Percentiles rank a stretch among this genome's conserved stretches.
Conservation (phyloP, 2,888 invertebrate genomes). For the Drosophila histrio region DNA sequence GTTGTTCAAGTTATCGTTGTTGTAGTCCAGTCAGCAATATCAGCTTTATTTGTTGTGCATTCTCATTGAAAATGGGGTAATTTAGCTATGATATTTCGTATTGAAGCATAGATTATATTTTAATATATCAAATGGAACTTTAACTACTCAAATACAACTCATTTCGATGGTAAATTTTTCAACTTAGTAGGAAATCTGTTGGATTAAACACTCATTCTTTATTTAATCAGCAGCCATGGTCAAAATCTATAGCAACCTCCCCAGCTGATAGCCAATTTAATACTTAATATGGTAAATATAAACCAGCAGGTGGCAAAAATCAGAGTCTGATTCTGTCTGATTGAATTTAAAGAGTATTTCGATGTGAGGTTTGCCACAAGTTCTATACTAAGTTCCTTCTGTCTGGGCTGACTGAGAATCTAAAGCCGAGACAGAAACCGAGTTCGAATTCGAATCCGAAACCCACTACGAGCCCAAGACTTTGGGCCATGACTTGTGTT, state of each 20-base stretch:
- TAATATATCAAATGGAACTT: neutral
- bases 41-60: slow-evolving; percentile 15
- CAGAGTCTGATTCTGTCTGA: neutral
- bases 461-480: slow-evolving; percentile 15
- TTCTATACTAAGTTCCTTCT: neutral
- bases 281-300: too few species aligned
- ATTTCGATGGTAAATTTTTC: too few species aligned
- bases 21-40: slow-evolving; percentile 33
- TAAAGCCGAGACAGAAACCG: neutral
- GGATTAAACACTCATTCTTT: too few species aligned
- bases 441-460: slow-evolving; percentile 6
- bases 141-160: neutral
- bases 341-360: slow-evolving; percentile 2
- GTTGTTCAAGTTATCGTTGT: slow-evolving; percentile 7
- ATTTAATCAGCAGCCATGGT: too few species aligned
- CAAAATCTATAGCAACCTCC: too few species aligned
- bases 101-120: neutral
- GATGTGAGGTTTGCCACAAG: neutral
- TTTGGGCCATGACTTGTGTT: slow-evolving; percentile 60
- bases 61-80: slow-evolving; percentile 18
- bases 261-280: too few species aligned
- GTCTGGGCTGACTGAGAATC: slow-evolving; percentile 14
- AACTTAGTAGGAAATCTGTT: too few species aligned
- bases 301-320: too few species aligned
- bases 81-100: slow-evolving; percentile 3